Conservation (phyloP, 1,140 invertebrate species). For the Dysdera silvatica region DNA sequence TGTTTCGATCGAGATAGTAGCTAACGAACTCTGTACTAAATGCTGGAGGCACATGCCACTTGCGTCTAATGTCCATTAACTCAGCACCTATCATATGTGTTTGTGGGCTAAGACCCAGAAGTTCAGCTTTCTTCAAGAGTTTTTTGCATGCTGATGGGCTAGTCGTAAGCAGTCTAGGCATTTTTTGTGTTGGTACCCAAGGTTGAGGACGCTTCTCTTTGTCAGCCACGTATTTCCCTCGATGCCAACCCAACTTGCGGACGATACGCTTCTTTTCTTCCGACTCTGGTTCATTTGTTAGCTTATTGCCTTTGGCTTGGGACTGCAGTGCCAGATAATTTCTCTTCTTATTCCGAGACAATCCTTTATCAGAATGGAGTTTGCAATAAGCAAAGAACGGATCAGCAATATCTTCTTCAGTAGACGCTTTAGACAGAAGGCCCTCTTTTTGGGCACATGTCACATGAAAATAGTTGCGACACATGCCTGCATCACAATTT, state of each 20-base stretch:
- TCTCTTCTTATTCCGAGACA: constrained; percentile 51
- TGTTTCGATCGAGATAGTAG: constrained; percentile 64
- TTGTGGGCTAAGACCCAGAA: constrained; percentile 64
- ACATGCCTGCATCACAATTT: constrained; percentile 95
- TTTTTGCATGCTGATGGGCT: constrained; percentile 78
- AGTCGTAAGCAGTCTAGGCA: constrained; percentile 79
- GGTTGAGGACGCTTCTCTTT: constrained; percentile 67
- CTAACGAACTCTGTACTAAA: constrained; percentile 88
- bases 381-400: constrained; percentile 96
- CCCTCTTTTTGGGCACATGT: constrained; percentile 93
- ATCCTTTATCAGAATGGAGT: constrained; percentile 47
- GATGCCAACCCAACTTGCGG: constrained; percentile 46
- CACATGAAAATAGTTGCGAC: constrained; percentile 93
- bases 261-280: constrained; percentile 45
- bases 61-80: constrained; percentile 74
- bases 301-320: constrained; percentile 55
- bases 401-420: constrained; percentile 87
- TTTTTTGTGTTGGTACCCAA: constrained; percentile 73
- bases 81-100: constrained; percentile 49
- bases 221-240: constrained; percentile 44
- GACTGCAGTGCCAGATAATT: constrained; percentile 84
- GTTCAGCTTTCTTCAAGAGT: constrained; percentile 73
- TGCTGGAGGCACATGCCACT: constrained; percentile 86
- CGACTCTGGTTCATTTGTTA: constrained; percentile 8
- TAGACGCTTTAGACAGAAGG: constrained; percentile 81